A percentile compares a stretch with the other conserved stretches of the same genome.
These are phyloP conservation scores for Psilanteris sp. DNA, from an alignment of 1,140 invertebrate genomes.

Conservation along the genomic window DNA sequence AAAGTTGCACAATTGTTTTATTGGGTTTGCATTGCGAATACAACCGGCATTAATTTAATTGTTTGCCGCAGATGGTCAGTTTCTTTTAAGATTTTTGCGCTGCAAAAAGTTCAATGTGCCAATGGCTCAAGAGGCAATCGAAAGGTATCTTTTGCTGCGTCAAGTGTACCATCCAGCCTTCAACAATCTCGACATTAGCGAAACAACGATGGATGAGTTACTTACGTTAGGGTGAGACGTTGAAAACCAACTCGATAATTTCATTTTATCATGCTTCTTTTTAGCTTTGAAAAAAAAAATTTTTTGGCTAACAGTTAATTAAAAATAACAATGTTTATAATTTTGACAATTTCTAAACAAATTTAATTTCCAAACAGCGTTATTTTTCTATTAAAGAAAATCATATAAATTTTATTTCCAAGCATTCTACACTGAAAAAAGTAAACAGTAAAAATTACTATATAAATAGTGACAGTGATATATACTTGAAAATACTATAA, in stretches of 20 bases:
- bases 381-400: too few relatives aligned
- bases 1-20: constrained; percentile 18
- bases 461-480: too few relatives aligned
- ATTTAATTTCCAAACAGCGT: too few relatives aligned
- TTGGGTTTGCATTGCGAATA: constrained; percentile 2
- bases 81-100: constrained; percentile 89
- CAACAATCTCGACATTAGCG: constrained; percentile 85
- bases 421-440: too few relatives aligned
- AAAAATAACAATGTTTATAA: too few relatives aligned
- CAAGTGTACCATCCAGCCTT: constrained; percentile 86
- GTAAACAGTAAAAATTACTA: too few relatives aligned
- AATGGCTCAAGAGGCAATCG: constrained; percentile 89
- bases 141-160: constrained; percentile 89
- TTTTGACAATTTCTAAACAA: too few relatives aligned
- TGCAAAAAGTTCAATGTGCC: constrained; percentile 91
- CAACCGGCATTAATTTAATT: constrained; percentile 21
- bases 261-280: background rate
- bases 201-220: constrained; percentile 86
- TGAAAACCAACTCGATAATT: background rate
- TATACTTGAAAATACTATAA: too few relatives aligned
- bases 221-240: constrained; percentile 84
- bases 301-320: too few relatives aligned
- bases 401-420: too few relatives aligned
- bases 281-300: too few relatives aligned
- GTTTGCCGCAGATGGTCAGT: constrained; percentile 83